Evolutionary conservation across 2,113 vertebrate genomes (phyloP), one percentile per base, ranked within the genome.

Genomic region (Pseudolaguvia tuberculata): DNA sequence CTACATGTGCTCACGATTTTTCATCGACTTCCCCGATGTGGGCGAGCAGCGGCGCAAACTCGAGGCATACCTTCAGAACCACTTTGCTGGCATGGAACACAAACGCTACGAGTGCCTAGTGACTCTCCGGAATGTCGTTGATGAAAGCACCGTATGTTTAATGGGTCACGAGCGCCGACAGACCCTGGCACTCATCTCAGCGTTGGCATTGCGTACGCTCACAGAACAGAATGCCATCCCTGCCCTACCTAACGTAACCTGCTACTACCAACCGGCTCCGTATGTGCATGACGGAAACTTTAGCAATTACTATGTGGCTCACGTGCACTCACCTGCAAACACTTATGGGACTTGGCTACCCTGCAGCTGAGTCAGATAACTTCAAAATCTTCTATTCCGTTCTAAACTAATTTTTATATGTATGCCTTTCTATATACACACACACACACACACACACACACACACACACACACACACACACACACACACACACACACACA

Each of bases 1-100:
- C 58, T 98, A 98, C 91, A 98, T 98, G 95, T 98, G 95, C 85
- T 98, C 95, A 3, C 92, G 95, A 70, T 98, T 97, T 84, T 98
- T 98, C 89, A 98, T 98, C 79, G 95, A 98, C 88, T 98, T 98
- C 85, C 90, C 95, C 0, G 94, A 96, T 89, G 92, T 95, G n/a
- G 80, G 62, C 0, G 94, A 95, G 81, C 95, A 98, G 90, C 92
- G 91, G 82, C 85, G 94, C 77, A 96, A 94, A 69, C 91, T 98
- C 61, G 93, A 94, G 86, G 88, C 91, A 2, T 97, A 98, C 83
- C 92, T 98, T 62, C 95, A 96, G 89, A 96, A 94, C 85, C 95
- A 96, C 90, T 98, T 98, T 53, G 90, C 90, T 0, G 94, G 93
- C 1, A 93, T 95, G 80, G 92, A 93, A 68, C 90, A 91, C 81